These are phyloP conservation scores for Metridium senile DNA, from an alignment of 92 coral and sea anemone species.

Conservation along the genomic window DNA sequence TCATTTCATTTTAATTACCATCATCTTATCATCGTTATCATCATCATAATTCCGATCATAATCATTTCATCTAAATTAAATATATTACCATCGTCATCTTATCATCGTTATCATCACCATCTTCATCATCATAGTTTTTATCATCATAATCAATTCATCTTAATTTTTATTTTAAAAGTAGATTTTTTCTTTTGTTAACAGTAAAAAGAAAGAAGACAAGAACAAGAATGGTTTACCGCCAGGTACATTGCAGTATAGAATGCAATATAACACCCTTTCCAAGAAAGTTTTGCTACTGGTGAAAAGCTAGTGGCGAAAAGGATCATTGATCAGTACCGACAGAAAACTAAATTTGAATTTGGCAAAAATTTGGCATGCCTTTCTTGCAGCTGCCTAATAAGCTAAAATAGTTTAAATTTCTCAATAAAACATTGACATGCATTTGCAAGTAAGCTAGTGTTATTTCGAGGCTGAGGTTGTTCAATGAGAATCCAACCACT, in stretches of 20 bases:
- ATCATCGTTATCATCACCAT: background rate
- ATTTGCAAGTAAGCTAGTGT: no score
- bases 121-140: background rate
- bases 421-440: no score
- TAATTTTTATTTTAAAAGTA: no score
- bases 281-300: no score
- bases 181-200: background rate
- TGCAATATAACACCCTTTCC: background rate
- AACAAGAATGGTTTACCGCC: slow-evolving; percentile 19
- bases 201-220: slow-evolving; percentile 28
- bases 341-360: no score
- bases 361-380: no score
- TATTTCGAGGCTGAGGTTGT: no score
- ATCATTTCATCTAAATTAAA: background rate
- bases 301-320: background rate
- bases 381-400: no score
- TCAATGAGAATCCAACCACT: no score
- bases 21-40: background rate
- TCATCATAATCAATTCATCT: background rate
- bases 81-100: background rate
- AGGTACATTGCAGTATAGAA: slow-evolving; percentile 14
- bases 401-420: no score
- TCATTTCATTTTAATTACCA: background rate
- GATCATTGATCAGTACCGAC: background rate
- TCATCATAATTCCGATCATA: background rate